Evolutionary conservation across 2,888 invertebrate species (phyloP).

Genomic region (Pseudeuparius sepicola): DNA sequence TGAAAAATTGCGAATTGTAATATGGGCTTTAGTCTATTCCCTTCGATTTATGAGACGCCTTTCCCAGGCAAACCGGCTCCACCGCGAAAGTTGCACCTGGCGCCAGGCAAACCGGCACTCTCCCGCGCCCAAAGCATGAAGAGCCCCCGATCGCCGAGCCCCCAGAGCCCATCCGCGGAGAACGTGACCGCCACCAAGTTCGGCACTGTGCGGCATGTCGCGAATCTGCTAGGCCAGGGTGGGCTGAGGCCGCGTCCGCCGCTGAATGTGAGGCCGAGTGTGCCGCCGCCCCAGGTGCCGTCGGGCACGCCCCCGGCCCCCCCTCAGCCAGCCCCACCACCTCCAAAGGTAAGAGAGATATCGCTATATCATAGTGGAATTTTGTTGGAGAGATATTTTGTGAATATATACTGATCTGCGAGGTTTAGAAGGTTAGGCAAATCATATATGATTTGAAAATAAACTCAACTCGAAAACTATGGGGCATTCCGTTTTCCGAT

Average conservation of each 20-base stretch:
- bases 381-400: too few relatives aligned
- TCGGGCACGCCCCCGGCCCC: slow-evolving; percentile 24
- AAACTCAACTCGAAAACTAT: too few relatives aligned
- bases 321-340: slow-evolving; percentile 27
- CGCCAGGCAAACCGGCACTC: slow-evolving; percentile 38
- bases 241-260: slow-evolving; percentile 31
- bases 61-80: slow-evolving; percentile 49
- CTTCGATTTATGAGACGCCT: too few relatives aligned
- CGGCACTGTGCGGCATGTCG: slow-evolving; percentile 37
- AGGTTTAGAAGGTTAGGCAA: too few relatives aligned
- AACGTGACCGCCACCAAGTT: slow-evolving; percentile 32
- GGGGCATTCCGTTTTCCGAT: too few relatives aligned
- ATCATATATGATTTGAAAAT: too few relatives aligned
- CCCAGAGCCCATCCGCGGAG: slow-evolving; percentile 36
- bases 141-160: slow-evolving; percentile 60
- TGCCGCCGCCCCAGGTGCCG: slow-evolving; percentile 37
- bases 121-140: slow-evolving; percentile 77
- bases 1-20: too few relatives aligned
- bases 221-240: slow-evolving; percentile 45
- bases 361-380: too few relatives aligned
- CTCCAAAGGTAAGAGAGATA: slow-evolving; percentile 23
- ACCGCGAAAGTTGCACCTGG: slow-evolving; percentile 54
- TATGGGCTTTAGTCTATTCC: too few relatives aligned
- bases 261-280: slow-evolving; percentile 33
- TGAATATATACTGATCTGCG: too few relatives aligned